A percentile compares a stretch with the other conserved stretches of the same genome.
Evolutionary conservation across 2,113 vertebrate species (phyloP).

Genomic region (Heliornis fulica): DNA sequence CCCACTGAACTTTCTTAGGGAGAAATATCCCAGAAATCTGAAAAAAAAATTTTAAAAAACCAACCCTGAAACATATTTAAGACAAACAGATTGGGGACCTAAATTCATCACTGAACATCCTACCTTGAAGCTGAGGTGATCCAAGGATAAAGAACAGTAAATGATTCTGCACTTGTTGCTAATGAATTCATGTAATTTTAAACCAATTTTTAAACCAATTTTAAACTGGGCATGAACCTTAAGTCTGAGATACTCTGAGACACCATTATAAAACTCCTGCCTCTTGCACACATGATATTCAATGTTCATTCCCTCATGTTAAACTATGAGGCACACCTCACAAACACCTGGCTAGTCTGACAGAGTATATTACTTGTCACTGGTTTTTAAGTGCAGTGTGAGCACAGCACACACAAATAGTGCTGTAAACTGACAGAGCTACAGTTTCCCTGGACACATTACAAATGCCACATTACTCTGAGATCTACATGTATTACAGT

Average conservation of each 20-base stretch:
- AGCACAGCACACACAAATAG: background rate
- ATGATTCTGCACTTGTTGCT: background rate
- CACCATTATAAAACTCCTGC: background rate
- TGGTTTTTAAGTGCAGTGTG: background rate
- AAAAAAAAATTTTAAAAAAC: background rate
- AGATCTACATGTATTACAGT: background rate
- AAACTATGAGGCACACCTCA: background rate
- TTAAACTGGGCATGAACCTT: no score
- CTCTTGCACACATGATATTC: background rate
- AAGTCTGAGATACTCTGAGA: background rate
- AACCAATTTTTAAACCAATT: no score
- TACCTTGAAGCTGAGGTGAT: background rate
- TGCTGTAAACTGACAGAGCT: background rate
- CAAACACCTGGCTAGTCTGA: background rate
- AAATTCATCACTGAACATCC: background rate
- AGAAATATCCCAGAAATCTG: constrained; percentile 93
- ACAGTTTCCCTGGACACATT: background rate
- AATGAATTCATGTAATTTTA: background rate
- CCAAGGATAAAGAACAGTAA: background rate
- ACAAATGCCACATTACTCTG: background rate
- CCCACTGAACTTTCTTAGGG: constrained; percentile 80
- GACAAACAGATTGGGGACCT: background rate
- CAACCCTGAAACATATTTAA: background rate
- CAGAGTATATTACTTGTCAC: background rate
- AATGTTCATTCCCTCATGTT: background rate